These are phyloP conservation scores for Antechinus flavipes DNA, from an alignment of 2,113 vertebrate species.

Conservation along the genomic window DNA sequence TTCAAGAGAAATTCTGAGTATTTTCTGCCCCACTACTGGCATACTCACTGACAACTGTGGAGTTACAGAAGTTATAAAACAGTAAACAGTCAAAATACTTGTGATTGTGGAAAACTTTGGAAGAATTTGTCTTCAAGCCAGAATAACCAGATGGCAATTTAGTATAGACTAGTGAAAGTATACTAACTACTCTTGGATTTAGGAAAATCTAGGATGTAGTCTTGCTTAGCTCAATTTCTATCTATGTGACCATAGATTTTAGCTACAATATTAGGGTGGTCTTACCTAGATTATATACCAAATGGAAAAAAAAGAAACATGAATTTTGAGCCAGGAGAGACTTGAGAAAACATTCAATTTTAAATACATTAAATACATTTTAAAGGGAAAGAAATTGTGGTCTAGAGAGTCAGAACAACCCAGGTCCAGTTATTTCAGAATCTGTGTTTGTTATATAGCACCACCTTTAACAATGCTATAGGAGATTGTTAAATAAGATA, in stretches of 20 bases:
- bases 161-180: neutral
- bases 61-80: constrained; percentile 47
- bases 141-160: neutral
- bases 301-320: neutral
- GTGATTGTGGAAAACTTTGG: neutral
- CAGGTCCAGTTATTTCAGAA: neutral
- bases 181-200: neutral
- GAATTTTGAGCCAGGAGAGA: neutral
- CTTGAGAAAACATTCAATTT: neutral
- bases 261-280: neutral
- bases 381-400: neutral
- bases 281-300: neutral
- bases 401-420: neutral
- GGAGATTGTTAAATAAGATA: neutral
- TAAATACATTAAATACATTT: neutral
- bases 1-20: constrained; percentile 58
- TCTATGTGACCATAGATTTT: neutral
- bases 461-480: neutral
- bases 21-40: constrained; percentile 65
- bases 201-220: neutral
- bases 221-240: neutral
- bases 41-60: constrained; percentile 55
- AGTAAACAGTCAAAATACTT: constrained; percentile 18
- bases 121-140: neutral
- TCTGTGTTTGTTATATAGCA: neutral